phyloP scores from a whole-genome alignment of 1,140 invertebrate genomes.

The Drosophila bifasciata region DNA sequence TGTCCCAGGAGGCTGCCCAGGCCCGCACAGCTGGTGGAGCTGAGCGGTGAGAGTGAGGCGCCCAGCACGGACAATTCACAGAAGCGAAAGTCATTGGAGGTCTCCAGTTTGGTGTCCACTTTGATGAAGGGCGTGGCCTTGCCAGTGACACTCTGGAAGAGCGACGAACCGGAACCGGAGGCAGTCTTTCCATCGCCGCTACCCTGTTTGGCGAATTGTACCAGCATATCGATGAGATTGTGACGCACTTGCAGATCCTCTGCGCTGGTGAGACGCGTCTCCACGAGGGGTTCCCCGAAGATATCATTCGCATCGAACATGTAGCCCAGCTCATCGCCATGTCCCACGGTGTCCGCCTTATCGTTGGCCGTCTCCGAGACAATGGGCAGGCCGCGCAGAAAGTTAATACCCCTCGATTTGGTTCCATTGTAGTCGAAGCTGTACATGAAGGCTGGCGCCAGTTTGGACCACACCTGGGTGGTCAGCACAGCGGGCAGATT shows the following conservation, averaged over 20 bases:
- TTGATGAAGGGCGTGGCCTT: conserved; percentile 86
- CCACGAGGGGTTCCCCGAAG: conserved; percentile 85
- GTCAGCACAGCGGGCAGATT: conserved; percentile 90
- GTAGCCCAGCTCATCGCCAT: conserved; percentile 89
- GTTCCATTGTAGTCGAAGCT: conserved; percentile 89
- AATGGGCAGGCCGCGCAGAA: conserved; percentile 87
- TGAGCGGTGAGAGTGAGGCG: conserved; percentile 85
- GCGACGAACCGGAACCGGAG: conserved; percentile 64
- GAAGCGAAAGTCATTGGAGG: conserved; percentile 86
- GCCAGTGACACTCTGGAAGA: conserved; percentile 84
- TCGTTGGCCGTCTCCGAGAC: conserved; percentile 77
- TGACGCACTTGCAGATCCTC: conserved; percentile 87
- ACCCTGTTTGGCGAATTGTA: conserved; percentile 86
- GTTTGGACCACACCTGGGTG: conserved; percentile 87
- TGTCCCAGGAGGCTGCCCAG: conserved; percentile 59
- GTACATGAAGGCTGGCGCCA: conserved; percentile 87
- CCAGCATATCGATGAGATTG: conserved; percentile 87
- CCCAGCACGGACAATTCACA: conserved; percentile 88
- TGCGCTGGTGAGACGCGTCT: conserved; percentile 81
- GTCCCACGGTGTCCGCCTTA: conserved; percentile 84
- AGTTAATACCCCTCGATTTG: conserved; percentile 86
- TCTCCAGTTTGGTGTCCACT: conserved; percentile 84
- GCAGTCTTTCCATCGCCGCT: neutral
- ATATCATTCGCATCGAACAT: conserved; percentile 87
- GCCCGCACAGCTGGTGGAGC: conserved; percentile 84